A percentile compares a stretch with the other conserved stretches of the same genome.
These are phyloP conservation scores for Eupithecia pulchellata DNA, from an alignment of 2,888 invertebrate species.

Conservation along the genomic window DNA sequence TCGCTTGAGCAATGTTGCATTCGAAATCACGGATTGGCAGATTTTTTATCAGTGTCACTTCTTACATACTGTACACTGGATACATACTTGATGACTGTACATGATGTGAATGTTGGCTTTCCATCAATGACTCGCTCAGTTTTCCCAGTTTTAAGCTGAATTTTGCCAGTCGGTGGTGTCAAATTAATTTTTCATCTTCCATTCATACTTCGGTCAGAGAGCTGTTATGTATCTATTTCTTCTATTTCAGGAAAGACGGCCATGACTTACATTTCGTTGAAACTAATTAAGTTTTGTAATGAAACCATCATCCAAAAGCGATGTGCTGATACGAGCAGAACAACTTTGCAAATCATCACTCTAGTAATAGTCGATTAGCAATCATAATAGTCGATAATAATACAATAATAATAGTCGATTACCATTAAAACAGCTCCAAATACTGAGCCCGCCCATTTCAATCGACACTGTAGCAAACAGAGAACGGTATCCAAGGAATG, in stretches of 20 bases:
- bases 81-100: background rate
- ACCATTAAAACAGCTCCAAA: conserved; percentile 10
- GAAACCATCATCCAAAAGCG: background rate
- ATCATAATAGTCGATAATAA: background rate
- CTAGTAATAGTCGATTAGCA: background rate
- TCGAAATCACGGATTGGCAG: conserved; percentile 26
- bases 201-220: too few species aligned
- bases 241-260: background rate
- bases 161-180: background rate
- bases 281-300: background rate
- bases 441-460: conserved; percentile 42
- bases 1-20: conserved; percentile 62
- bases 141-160: background rate
- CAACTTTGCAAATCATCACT: background rate
- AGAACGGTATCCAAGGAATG: conserved; percentile 70
- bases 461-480: conserved; percentile 54
- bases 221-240: background rate
- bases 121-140: background rate
- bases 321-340: background rate
- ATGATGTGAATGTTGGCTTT: background rate
- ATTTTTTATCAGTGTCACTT: background rate
- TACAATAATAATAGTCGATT: background rate
- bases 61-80: too few species aligned
- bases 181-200: background rate
- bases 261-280: background rate